These are phyloP conservation scores for Diloba caeruleocephala DNA, from an alignment of 2,888 invertebrate species.

Conservation along the genomic window DNA sequence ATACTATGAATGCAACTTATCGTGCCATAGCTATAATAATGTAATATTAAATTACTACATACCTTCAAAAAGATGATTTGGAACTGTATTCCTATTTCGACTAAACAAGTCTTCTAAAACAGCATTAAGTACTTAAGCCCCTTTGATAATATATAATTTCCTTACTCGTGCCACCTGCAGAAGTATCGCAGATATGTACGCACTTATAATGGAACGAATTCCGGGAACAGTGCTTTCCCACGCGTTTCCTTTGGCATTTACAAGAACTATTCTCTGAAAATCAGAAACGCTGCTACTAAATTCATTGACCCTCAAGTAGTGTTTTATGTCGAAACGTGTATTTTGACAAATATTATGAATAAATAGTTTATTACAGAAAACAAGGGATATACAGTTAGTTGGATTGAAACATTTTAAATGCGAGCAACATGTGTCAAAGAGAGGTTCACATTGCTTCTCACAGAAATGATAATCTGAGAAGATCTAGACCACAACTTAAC, in stretches of 20 bases:
- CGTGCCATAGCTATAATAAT: neutral
- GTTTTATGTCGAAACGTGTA: conserved; percentile 18
- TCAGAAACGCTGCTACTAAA: conserved; percentile 21
- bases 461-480: no score
- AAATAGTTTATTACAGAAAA: no score
- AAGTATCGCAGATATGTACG: conserved; percentile 38
- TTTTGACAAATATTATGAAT: neutral
- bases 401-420: no score
- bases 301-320: conserved; percentile 20
- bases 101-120: neutral
- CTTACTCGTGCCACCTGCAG: conserved; percentile 47
- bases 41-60: neutral
- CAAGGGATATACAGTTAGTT: no score
- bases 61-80: neutral
- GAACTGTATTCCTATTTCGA: no score
- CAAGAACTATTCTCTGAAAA: conserved; percentile 28
- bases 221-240: conserved; percentile 33
- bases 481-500: no score
- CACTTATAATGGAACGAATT: conserved; percentile 45
- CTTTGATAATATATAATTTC: conserved; percentile 20
- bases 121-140: conserved; percentile 12
- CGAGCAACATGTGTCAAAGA: no score
- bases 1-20: conserved; percentile 9
- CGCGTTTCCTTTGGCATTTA: conserved; percentile 37
- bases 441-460: no score